A percentile compares a stretch with the other conserved stretches of the same genome.
Evolutionary conservation across 2,797 vertebrate species (phyloP).

Genomic region (Betta splendens): DNA sequence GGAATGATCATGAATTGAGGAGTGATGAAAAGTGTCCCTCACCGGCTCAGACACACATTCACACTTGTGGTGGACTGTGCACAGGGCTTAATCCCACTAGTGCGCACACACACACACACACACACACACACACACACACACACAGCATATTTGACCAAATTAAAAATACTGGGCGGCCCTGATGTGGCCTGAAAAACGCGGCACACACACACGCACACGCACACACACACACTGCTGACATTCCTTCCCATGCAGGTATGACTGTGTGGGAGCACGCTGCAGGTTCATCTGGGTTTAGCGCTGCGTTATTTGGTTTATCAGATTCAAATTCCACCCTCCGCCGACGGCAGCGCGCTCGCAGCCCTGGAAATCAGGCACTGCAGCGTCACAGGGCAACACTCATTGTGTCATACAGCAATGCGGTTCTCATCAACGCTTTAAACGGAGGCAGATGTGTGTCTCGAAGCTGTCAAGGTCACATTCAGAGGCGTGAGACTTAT

Average conservation of each 20-base stretch:
- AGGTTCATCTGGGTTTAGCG: slow-evolving; percentile 46
- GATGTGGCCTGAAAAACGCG: slow-evolving; percentile 29
- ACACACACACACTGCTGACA: slow-evolving; percentile 69
- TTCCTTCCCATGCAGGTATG: slow-evolving; percentile 63
- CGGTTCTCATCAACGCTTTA: not conserved
- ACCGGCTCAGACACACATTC: slow-evolving; percentile 20
- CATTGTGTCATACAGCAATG: not conserved
- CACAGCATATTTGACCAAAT: slow-evolving; percentile 50
- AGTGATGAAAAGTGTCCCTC: slow-evolving; percentile 66
- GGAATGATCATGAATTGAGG: slow-evolving; percentile 65
- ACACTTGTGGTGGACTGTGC: slow-evolving; percentile 24
- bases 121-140: no score
- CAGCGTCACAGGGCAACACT: not conserved
- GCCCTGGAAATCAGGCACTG: not conserved
- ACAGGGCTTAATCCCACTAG: slow-evolving; percentile 3
- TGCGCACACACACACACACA: slow-evolving; percentile 17
- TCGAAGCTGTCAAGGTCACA: not conserved
- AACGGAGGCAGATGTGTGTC: not conserved
- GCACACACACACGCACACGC: slow-evolving; percentile 64
- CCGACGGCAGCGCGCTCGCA: not conserved
- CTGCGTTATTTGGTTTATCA: not conserved
- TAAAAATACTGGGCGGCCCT: slow-evolving; percentile 14
- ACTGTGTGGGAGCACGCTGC: slow-evolving; percentile 9
- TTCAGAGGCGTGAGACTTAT: slow-evolving; percentile 8
- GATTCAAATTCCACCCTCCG: not conserved